Conservation (phyloP, 2,797 vertebrate genomes). For the Muscicapa striata region DNA sequence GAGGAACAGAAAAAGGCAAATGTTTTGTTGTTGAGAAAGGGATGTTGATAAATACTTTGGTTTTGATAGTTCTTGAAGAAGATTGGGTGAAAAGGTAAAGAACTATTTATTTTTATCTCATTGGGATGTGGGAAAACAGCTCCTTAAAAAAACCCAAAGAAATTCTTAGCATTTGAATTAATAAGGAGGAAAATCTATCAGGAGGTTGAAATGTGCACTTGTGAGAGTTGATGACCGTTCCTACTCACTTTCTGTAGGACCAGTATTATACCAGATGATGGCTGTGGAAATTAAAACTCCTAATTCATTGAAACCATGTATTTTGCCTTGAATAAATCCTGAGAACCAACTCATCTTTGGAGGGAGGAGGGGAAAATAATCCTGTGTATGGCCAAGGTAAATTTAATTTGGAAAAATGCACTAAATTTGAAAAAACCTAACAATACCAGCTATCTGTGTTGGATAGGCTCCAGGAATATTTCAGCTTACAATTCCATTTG, state of each 20-base stretch:
- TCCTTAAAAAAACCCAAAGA: fast-evolving
- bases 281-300: not conserved
- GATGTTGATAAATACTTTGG: not conserved
- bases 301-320: not conserved
- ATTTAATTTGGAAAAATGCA: not conserved
- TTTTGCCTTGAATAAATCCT: not conserved
- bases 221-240: not conserved
- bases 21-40: not conserved
- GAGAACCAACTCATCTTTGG: not conserved
- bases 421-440: not conserved
- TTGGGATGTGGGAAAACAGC: not conserved
- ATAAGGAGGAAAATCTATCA: not conserved
- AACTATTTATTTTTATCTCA: not conserved
- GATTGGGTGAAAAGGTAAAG: not conserved
- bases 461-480: not conserved
- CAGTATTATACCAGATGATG: not conserved
- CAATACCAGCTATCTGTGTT: not conserved
- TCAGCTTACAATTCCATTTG: not conserved
- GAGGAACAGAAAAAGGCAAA: not conserved
- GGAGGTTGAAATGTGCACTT: not conserved
- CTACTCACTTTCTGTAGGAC: not conserved
- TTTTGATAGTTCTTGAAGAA: not conserved
- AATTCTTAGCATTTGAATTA: not conserved
- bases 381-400: not conserved
- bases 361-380: not conserved